A percentile compares a stretch with the other conserved stretches of the same genome.
phyloP scores from a whole-genome alignment of 2,113 vertebrate genomes.

The Muntiacus muntjak region DNA sequence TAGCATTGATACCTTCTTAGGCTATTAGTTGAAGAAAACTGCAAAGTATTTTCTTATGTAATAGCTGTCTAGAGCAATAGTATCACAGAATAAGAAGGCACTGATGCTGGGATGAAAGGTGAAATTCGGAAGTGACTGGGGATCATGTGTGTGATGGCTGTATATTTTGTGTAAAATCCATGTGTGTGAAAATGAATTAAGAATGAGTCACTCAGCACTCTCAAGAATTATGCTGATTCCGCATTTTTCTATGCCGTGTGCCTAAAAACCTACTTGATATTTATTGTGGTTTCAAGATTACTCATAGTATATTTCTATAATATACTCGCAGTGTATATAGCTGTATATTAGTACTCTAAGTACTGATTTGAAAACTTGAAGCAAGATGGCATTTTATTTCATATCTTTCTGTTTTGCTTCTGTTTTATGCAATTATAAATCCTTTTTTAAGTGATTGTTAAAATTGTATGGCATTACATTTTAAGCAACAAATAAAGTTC shows the following conservation, averaged over 20 bases:
- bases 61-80: constrained; percentile 81
- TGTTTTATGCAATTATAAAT: constrained; percentile 78
- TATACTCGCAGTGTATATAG: constrained; percentile 94
- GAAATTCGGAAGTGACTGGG: constrained; percentile 64
- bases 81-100: constrained; percentile 76
- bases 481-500: constrained; percentile 80
- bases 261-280: constrained; percentile 89
- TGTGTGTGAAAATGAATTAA: constrained; percentile 79
- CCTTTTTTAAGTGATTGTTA: constrained; percentile 79
- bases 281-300: constrained; percentile 90
- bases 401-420: constrained; percentile 79
- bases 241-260: constrained; percentile 87
- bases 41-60: constrained; percentile 85
- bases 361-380: constrained; percentile 79
- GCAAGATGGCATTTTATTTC: constrained; percentile 80
- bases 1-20: constrained; percentile 78
- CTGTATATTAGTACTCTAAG: constrained; percentile 83
- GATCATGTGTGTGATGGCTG: constrained; percentile 67
- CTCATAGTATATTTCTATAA: constrained; percentile 92
- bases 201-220: constrained; percentile 79
- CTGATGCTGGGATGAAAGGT: constrained; percentile 58
- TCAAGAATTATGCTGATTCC: constrained; percentile 82
- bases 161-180: constrained; percentile 82
- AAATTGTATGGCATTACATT: constrained; percentile 81
- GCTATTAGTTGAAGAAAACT: constrained; percentile 76